A percentile compares a stretch with the other conserved stretches of the same genome.
Evolutionary conservation across 2,888 invertebrate genomes (phyloP).

Genomic region (Drosophila birchii): DNA sequence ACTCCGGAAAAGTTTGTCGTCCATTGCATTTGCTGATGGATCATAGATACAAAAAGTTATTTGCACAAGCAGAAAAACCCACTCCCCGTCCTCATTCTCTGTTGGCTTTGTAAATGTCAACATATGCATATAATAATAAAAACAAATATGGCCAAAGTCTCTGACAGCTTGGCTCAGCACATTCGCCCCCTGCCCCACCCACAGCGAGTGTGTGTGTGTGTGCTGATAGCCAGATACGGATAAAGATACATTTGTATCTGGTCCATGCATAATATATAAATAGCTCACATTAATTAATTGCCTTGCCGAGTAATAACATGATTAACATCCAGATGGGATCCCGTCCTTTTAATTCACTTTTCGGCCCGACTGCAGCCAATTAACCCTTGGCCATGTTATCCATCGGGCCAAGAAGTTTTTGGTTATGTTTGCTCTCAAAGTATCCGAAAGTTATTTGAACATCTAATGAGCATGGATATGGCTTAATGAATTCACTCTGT

Average conservation of each 20-base stretch:
- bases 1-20: slow-evolving; percentile 71
- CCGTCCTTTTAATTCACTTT: slow-evolving; percentile 29
- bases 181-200: slow-evolving; percentile 40
- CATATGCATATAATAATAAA: slow-evolving; percentile 79
- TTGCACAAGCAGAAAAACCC: slow-evolving; percentile 67
- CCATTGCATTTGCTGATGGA: slow-evolving; percentile 75
- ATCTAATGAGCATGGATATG: slow-evolving; percentile 44
- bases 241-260: slow-evolving; percentile 62
- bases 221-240: slow-evolving; percentile 47
- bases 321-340: slow-evolving; percentile 58
- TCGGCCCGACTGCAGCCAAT: slow-evolving; percentile 59
- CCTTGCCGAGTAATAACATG: slow-evolving; percentile 70
- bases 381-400: slow-evolving; percentile 66
- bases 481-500: slow-evolving; percentile 31
- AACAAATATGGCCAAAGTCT: slow-evolving; percentile 73
- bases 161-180: slow-evolving; percentile 73
- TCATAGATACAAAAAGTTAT: slow-evolving; percentile 75
- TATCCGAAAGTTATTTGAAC: slow-evolving; percentile 66
- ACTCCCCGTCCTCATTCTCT: slow-evolving; percentile 39
- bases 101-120: slow-evolving; percentile 70
- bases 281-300: slow-evolving; percentile 77
- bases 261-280: slow-evolving; percentile 61
- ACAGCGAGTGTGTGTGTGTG: slow-evolving; percentile 5
- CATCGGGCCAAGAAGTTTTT: slow-evolving; percentile 48
- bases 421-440: slow-evolving; percentile 55